Base-by-base conservation (phyloP, 1,140 invertebrate species). In the Lycorma delicatula region DNA sequence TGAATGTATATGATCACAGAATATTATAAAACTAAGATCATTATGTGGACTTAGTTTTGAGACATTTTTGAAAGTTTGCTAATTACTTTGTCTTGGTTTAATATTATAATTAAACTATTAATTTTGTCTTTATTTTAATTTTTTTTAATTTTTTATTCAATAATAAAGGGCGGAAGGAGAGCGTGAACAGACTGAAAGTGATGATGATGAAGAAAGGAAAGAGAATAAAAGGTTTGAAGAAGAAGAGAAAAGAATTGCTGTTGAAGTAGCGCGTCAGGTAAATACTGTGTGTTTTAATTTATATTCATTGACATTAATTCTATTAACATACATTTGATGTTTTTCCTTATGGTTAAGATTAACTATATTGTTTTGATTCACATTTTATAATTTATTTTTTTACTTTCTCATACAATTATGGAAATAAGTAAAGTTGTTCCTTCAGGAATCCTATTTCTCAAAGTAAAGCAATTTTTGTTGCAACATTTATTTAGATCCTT, bases 241-340 rank as follows among this genome's bases (percentile, higher is more conserved):
- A 29, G 73, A 76, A 36, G 76, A 77, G 56, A 67, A 70, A 58
- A 62, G 69, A 59, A 73, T 77, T 62, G 71, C 73, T 46, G 73
- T 75, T 58, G 73, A 75, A 69, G 71, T 73, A 2, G 69, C 69
- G 41, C 66, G 61, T 54, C 64, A 69, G 58, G 64, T 67, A 27
- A 49, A 28, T 47, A 28, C 9, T 4, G 16, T 50, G 16, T 18
- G 7, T 7, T 7, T 38, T 3, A 18, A n/a, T n/a, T n/a, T n/a
- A n/a, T n/a, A n/a, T n/a, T n/a, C n/a, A n/a, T n/a, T n/a, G n/a
- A n/a, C n/a, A n/a, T n/a, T n/a, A n/a, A n/a, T n/a, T n/a, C n/a
- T n/a, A n/a, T n/a, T n/a, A n/a, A 18, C 36, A 38, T 2, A 2
- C 20, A 38, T 18, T 38, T 38, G 2, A n/a, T n/a, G 2, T 38